Conservation (phyloP, 1,140 invertebrate genomes). For the Drosophila mayri region DNA sequence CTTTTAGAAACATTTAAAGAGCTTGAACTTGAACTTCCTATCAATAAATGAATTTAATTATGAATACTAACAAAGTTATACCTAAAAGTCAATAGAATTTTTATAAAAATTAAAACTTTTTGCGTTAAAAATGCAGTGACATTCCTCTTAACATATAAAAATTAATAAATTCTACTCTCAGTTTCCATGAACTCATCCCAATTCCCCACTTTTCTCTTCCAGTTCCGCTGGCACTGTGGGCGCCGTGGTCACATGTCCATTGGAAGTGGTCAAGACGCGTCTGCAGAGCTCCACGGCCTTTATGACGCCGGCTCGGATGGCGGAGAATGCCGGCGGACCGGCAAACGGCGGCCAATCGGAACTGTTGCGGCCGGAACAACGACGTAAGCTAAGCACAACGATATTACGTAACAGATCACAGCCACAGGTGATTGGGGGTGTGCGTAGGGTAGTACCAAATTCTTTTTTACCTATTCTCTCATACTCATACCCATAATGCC, state of each 20-base stretch:
- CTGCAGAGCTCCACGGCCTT: slow-evolving; percentile 95
- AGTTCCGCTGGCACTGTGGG: slow-evolving; percentile 98
- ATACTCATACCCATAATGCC: slow-evolving; percentile 22
- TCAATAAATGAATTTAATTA: no score
- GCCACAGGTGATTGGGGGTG: slow-evolving; percentile 85
- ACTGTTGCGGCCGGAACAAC: slow-evolving; percentile 82
- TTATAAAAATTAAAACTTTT: not conserved
- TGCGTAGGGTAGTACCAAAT: slow-evolving; percentile 85
- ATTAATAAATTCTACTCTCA: slow-evolving; percentile 22
- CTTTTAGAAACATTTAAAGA: not conserved
- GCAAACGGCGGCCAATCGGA: slow-evolving; percentile 72
- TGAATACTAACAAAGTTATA: not conserved
- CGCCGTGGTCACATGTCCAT: slow-evolving; percentile 97
- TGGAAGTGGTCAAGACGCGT: slow-evolving; percentile 99
- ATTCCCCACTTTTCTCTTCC: slow-evolving; percentile 55
- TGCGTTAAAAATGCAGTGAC: not conserved
- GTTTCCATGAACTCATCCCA: slow-evolving; percentile 1
- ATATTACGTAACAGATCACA: slow-evolving; percentile 85
- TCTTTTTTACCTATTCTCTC: slow-evolving; percentile 65
- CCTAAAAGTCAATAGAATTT: not conserved
- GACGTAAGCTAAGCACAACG: slow-evolving; percentile 85
- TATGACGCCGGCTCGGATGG: slow-evolving; percentile 86
- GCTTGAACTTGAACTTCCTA: not conserved
- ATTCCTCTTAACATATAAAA: not conserved
- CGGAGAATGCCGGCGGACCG: slow-evolving; percentile 72